These are phyloP conservation scores for Hylomyscus alleni DNA, from an alignment of 2,797 vertebrate species.

Conservation along the genomic window DNA sequence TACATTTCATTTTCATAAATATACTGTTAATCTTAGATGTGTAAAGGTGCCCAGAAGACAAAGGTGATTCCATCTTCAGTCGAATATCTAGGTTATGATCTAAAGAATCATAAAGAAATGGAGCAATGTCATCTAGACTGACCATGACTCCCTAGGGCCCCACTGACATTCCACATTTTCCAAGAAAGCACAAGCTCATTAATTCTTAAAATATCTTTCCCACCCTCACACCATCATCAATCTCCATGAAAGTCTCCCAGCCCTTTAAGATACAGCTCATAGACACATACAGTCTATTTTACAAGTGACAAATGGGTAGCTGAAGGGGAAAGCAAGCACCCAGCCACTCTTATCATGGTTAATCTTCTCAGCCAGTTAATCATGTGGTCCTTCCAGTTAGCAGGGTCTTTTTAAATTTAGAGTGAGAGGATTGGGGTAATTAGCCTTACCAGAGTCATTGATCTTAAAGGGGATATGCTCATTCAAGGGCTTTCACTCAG, in stretches of 20 bases:
- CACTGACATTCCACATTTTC: neutral
- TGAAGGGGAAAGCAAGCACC: conserved; percentile 71
- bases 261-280: conserved; percentile 50
- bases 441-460: conserved; percentile 84
- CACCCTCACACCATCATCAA: neutral
- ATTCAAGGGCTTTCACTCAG: conserved; percentile 77
- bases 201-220: conserved; percentile 7
- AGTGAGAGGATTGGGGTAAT: conserved; percentile 81
- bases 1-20: neutral
- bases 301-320: conserved; percentile 58
- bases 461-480: conserved; percentile 79
- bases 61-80: neutral
- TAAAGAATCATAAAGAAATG: neutral
- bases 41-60: neutral
- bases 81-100: neutral
- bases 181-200: conserved; percentile 38
- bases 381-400: conserved; percentile 81
- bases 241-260: conserved; percentile 39
- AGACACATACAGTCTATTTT: neutral
- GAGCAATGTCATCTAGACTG: neutral
- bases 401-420: conserved; percentile 86
- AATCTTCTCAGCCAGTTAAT: conserved; percentile 85
- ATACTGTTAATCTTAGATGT: neutral
- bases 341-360: conserved; percentile 70
- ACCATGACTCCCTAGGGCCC: neutral